A percentile compares a stretch with the other conserved stretches of the same genome.
Evolutionary conservation across 2,797 vertebrate species (phyloP).

Genomic region (Eulemur mongoz): DNA sequence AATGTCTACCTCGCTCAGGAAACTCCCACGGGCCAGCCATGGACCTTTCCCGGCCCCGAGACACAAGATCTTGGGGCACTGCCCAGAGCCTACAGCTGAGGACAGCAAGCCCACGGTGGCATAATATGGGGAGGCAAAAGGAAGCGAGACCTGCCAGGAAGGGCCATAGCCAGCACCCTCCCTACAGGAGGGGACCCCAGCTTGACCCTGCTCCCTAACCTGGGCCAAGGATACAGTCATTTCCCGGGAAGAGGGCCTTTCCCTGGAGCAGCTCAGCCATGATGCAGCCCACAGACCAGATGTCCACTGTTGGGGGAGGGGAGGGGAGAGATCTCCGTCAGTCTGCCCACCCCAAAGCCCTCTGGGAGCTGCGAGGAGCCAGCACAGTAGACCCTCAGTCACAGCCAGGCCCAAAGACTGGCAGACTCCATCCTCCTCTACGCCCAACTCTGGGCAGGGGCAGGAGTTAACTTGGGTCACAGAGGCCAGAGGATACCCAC

Average conservation of each 20-base stretch:
- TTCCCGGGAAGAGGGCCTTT: constrained; percentile 97
- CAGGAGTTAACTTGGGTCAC: background rate
- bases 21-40: background rate
- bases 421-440: background rate
- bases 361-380: background rate
- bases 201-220: background rate
- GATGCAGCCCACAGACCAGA: constrained; percentile 99
- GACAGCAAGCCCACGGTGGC: background rate
- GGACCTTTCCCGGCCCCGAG: background rate
- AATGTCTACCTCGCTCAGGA: constrained; percentile 92
- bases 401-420: background rate
- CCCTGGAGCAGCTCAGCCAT: constrained; percentile 99
- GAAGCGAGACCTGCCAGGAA: background rate
- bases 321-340: background rate
- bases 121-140: background rate
- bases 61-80: background rate
- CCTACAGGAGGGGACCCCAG: background rate
- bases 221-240: constrained; percentile 96
- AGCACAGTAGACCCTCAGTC: background rate
- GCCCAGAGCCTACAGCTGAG: background rate
- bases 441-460: background rate
- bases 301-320: constrained; percentile 91
- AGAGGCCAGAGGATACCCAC: background rate
- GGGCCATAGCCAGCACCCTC: background rate
- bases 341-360: background rate